Conservation (phyloP, 2,797 vertebrate species). For the Hylomyscus alleni region DNA sequence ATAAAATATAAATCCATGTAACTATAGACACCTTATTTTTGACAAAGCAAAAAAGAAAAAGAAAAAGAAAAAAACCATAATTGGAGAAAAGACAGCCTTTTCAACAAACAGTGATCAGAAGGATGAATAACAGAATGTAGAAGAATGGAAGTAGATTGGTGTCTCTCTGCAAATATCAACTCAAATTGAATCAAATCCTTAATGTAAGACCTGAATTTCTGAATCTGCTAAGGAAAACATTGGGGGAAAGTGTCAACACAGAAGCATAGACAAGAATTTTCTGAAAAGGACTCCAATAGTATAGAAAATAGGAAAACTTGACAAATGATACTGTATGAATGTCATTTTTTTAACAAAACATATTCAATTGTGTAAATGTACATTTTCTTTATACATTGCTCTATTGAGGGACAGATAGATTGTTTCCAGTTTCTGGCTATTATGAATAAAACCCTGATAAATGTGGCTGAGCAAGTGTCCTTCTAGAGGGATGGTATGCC, state of each 20-base stretch:
- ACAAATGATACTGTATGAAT: not conserved
- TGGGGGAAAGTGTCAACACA: not conserved
- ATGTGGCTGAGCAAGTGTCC: not conserved
- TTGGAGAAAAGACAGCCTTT: not conserved
- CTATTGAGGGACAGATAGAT: not conserved
- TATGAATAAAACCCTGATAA: not conserved
- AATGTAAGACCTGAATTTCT: not conserved
- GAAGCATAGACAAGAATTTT: not conserved
- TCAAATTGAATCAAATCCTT: not conserved
- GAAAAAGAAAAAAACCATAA: not conserved
- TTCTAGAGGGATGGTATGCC: not conserved
- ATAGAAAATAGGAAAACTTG: not conserved
- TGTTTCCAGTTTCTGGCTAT: not conserved
- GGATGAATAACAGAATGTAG: not conserved
- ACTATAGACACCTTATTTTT: not conserved
- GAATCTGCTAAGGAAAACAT: not conserved
- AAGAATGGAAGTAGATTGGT: not conserved
- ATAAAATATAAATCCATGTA: not conserved
- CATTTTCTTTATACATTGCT: not conserved
- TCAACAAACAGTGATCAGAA: not conserved
- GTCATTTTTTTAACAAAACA: not conserved
- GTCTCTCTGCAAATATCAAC: not conserved
- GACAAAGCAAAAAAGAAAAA: not conserved
- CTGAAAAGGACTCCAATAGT: not conserved
- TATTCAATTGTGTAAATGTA: not conserved